Evolutionary conservation across 2,113 vertebrate species (phyloP), one percentile per base, ranked within the genome.

Genomic region (Micromys minutus): DNA sequence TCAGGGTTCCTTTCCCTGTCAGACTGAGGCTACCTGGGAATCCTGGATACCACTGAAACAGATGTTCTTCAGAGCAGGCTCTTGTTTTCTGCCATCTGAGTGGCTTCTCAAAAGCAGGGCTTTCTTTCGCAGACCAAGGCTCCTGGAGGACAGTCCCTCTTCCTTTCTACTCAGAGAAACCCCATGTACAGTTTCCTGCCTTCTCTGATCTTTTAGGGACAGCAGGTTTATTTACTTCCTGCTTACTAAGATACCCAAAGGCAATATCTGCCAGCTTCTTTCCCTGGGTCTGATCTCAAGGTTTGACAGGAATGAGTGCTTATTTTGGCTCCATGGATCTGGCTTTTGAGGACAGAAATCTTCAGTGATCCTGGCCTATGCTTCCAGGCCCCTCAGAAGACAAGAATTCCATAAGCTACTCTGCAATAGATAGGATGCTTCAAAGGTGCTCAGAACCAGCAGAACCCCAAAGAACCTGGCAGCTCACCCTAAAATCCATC

Each of bases 331-430:
- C 55, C 50, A 52, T 61, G 26, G 31, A 80, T 85, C 83, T 52
- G 76, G 61, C 67, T 75, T 86, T 94, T 89, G n/a, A 90, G 81
- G 67, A 75, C 15, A 95, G 63, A 96, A 69, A 63, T 94, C 77
- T 85, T 85, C 24, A 86, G 71, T 89, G 75, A 85, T 84, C 59
- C 55, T 17, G 71, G 52, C n/a, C 71, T 85, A 63, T 61, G 16
- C 89, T 57, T 94, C 21, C 91, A 72, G 34, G 57, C 90, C 52
- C 34, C 9, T 85, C 52, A 69, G 57, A 75, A 94, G 91, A 90
- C 42, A 22, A 47, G 36, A 96, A 81, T 15, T 59, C 45, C 5
- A 11, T 63, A 55, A 50, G 61, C 75, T 91, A n/a, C 22, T 67
- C 69, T 12, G 22, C 45, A 29, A 69, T 91, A 42, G 17, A 69